These are phyloP conservation scores for Dolichopus griseipennis DNA, from an alignment of 2,888 invertebrate species.

Conservation along the genomic window DNA sequence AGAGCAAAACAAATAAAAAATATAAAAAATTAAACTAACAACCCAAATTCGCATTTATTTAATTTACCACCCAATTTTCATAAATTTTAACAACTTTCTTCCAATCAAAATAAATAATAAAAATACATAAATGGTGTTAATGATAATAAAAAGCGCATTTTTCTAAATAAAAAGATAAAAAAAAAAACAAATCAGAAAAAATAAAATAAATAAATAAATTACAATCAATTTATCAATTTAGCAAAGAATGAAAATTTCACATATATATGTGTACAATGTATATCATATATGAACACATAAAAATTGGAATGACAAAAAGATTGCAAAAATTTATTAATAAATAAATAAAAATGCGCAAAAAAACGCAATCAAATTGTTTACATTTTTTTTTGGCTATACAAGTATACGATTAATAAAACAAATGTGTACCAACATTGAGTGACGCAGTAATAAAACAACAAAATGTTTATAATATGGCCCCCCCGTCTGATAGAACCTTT, in stretches of 20 bases:
- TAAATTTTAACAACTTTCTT: background rate
- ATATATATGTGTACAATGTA: background rate
- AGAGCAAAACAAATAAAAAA: background rate
- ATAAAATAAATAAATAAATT: background rate
- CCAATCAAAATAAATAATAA: background rate
- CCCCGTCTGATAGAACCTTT: too few relatives aligned
- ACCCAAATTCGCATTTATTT: background rate
- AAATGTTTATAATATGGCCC: too few relatives aligned
- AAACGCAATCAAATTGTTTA: too few relatives aligned
- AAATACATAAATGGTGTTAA: background rate
- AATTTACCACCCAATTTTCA: background rate
- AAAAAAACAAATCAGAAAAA: background rate
- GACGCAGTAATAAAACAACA: too few relatives aligned
- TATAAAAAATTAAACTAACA: background rate
- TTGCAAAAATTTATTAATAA: background rate
- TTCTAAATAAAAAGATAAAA: background rate
- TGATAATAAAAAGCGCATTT: conserved; percentile 4
- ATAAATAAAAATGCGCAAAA: too few relatives aligned
- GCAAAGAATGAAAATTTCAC: background rate
- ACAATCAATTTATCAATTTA: conserved; percentile 4
- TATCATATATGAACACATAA: background rate
- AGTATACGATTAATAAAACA: too few relatives aligned
- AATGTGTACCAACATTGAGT: too few relatives aligned
- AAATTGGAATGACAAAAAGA: background rate
- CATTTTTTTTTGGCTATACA: too few relatives aligned